Base-by-base conservation (phyloP, 2,113 vertebrate genomes). In the Siniperca knerii region DNA sequence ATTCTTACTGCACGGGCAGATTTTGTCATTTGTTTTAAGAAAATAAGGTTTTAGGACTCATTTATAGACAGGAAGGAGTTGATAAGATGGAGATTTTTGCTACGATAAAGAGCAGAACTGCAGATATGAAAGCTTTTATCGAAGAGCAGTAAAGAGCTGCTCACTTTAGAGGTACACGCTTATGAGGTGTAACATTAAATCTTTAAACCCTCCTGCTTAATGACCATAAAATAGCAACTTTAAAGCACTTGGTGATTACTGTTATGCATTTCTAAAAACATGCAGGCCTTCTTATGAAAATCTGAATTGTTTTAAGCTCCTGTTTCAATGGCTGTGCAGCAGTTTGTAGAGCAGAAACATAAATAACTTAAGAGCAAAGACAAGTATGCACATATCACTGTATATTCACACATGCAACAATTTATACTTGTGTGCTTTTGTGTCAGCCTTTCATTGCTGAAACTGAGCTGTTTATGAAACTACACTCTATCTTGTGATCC, bases 391-490 rank as follows among this genome's bases (percentile, higher is more conserved):
- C 61, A 1, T 21, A 61, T 40, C 10, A 3, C 42, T 35, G 44
- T 8, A 18, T 18, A 42, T 33, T 68, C 71, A 64, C 64, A 55
- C 46, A 16, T 54, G 83, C 64, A 48, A 15, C 75, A 70, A 52
- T 62, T 69, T 70, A 33, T n/a, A 18, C 16, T 62, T 61, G 62
- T 21, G 18, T 70, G 61, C 58, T 83, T 64, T 54, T 9, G 61
- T 64, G 60, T 83, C 68, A 52, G 62, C 42, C 42, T 67, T 46
- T 78, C 71, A 67, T 58, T 20, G 79, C 54, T 84, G 76, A 86
- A 81, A 86, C 46, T 20, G 69, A 75, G 77, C 87, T 86, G 87
- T 89, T 84, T 84, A 79, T 90, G 87, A 86, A 87, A 67, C 77
- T 84, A 13, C 61, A 35, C n/a, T 69, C 44, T 16, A 8, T 66